Evolutionary conservation across 2,113 vertebrate genomes (phyloP).

Genomic region (Butorides virescens): DNA sequence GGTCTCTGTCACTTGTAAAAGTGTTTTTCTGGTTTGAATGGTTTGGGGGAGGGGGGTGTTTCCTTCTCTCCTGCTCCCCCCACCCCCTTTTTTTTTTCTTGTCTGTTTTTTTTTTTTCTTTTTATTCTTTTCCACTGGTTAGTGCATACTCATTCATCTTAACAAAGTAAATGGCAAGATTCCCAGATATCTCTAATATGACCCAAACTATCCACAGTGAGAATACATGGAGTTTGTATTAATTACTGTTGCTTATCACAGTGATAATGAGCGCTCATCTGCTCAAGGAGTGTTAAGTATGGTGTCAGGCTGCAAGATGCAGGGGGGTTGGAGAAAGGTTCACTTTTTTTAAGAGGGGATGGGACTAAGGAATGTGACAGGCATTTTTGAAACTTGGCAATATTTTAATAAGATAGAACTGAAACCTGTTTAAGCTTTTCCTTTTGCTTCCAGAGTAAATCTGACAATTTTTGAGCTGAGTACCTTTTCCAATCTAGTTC

Average conservation of each 20-base stretch:
- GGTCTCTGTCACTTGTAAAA: neutral
- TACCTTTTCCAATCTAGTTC: neutral
- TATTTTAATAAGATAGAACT: neutral
- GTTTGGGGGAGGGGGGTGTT: neutral
- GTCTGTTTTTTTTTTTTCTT: too few species aligned
- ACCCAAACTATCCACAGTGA: neutral
- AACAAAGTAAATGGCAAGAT: neutral
- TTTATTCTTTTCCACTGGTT: neutral
- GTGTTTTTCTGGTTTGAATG: neutral
- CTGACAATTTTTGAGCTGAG: neutral
- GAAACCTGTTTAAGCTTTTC: neutral
- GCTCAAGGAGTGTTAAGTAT: neutral
- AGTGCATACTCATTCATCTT: neutral
- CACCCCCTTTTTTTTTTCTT: too few species aligned
- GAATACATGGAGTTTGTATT: neutral
- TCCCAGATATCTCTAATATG: neutral
- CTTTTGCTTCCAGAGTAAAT: neutral
- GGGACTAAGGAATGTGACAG: neutral
- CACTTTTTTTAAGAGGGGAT: neutral
- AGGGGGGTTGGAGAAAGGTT: neutral
- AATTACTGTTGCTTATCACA: neutral
- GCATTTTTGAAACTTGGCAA: neutral
- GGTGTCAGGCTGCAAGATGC: neutral
- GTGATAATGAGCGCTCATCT: neutral
- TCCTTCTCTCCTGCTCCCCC: too few species aligned